Evolutionary conservation across 2,888 invertebrate genomes (phyloP).

Genomic region (Helicoverpa assulta): DNA sequence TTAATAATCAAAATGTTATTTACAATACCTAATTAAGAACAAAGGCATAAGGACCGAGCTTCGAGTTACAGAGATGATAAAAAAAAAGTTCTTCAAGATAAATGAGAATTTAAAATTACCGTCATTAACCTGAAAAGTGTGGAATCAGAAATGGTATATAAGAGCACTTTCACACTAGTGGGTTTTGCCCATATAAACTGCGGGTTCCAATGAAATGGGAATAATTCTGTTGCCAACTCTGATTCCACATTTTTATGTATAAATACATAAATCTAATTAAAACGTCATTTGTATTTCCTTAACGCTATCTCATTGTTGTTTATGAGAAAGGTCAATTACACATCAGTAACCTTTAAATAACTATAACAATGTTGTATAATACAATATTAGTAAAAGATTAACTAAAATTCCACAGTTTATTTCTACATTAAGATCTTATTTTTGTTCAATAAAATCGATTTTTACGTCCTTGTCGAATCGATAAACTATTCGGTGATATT

Average conservation of each 20-base stretch:
- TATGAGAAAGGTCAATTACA: conserved; percentile 43
- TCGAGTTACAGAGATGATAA: too few species aligned
- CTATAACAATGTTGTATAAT: conserved; percentile 43
- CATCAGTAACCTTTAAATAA: conserved; percentile 23
- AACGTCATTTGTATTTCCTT: background rate
- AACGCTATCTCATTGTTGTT: conserved; percentile 21
- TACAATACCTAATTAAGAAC: too few species aligned
- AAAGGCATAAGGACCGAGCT: background rate
- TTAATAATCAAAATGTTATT: background rate
- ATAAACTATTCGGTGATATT: conserved; percentile 60
- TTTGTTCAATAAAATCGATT: conserved; percentile 39
- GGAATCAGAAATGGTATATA: background rate
- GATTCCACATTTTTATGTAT: background rate
- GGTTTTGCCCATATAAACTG: background rate
- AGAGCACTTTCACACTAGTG: background rate
- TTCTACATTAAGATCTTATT: conserved; percentile 25
- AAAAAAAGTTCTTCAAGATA: too few species aligned
- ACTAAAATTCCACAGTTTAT: conserved; percentile 11
- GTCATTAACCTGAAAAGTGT: background rate
- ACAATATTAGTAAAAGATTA: conserved; percentile 24
- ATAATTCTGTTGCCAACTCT: background rate
- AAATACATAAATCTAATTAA: background rate
- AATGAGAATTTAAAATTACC: too few species aligned
- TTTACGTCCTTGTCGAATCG: conserved; percentile 46
- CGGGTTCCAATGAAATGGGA: background rate